phyloP scores from a whole-genome alignment of 2,113 vertebrate species.

The Chaetodon trifascialis region DNA sequence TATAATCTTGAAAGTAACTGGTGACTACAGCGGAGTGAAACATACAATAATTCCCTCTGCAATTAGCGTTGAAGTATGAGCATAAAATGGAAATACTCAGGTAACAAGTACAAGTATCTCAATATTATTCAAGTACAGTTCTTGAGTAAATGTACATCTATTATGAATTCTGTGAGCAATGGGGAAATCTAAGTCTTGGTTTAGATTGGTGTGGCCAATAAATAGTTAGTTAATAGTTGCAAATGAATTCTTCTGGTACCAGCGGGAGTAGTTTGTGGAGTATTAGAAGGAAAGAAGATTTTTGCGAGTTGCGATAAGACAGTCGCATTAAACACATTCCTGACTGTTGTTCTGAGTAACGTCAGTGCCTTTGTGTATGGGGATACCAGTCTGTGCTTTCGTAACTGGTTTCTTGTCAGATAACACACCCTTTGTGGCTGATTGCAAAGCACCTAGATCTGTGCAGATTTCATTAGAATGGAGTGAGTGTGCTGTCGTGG shows the following conservation, averaged over 20 bases:
- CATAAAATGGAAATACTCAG: background rate
- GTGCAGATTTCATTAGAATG: background rate
- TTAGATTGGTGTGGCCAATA: slow-evolving; percentile 39
- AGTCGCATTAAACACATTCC: slow-evolving; percentile 27
- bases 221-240: slow-evolving; percentile 24
- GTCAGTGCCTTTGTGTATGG: background rate
- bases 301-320: slow-evolving; percentile 34
- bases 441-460: background rate
- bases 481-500: background rate
- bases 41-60: background rate
- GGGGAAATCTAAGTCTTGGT: slow-evolving; percentile 43
- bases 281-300: slow-evolving; percentile 41
- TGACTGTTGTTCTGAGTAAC: background rate
- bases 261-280: slow-evolving; percentile 19
- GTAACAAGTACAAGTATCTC: background rate
- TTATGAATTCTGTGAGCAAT: slow-evolving; percentile 1
- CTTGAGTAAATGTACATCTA: background rate
- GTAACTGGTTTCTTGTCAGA: slow-evolving; percentile 8
- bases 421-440: slow-evolving; percentile 11
- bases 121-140: background rate
- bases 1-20: background rate
- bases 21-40: background rate
- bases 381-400: background rate
- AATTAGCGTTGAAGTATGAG: background rate
- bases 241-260: slow-evolving; percentile 44